A percentile compares a stretch with the other conserved stretches of the same genome.
These are phyloP conservation scores for Maniola jurtina DNA, from an alignment of 1,140 invertebrate species.

Conservation along the genomic window DNA sequence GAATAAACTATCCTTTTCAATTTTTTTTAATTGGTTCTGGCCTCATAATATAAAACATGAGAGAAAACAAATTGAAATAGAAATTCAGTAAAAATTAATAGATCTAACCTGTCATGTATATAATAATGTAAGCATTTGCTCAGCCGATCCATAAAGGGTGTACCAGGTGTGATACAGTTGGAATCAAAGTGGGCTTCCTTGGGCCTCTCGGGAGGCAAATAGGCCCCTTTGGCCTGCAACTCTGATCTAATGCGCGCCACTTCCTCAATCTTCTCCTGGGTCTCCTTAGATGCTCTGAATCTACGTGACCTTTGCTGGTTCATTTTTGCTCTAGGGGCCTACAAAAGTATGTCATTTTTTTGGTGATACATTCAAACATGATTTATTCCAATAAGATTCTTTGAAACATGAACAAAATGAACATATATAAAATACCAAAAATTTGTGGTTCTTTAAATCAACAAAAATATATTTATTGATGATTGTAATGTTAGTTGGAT, in stretches of 20 bases:
- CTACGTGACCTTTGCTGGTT: conserved; percentile 98
- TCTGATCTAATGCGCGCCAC: conserved; percentile 89
- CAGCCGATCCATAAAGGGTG: conserved; percentile 97
- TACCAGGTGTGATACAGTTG: conserved; percentile 99
- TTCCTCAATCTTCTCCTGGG: conserved; percentile 92
- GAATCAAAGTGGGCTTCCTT: conserved; percentile 98
- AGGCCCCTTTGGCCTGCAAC: conserved; percentile 85
- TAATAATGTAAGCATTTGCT: conserved; percentile 98
- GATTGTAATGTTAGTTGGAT: too few species aligned
- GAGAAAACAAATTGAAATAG: too few species aligned
- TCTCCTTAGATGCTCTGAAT: conserved; percentile 98
- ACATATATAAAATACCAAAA: too few species aligned
- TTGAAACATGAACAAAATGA: too few species aligned
- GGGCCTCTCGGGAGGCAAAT: conserved; percentile 93
- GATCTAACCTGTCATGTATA: conserved; percentile 87
- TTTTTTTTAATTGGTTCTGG: too few species aligned
- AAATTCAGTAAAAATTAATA: neutral
- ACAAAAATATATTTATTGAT: too few species aligned
- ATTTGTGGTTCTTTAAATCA: too few species aligned
- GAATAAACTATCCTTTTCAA: too few species aligned
- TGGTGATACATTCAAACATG: too few species aligned
- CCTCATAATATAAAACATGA: neutral
- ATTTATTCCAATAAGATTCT: too few species aligned
- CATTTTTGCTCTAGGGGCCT: conserved; percentile 99
- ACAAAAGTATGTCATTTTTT: conserved; percentile 20